These are phyloP conservation scores for Hirudinaria manillensis DNA, from an alignment of 2,888 invertebrate genomes.

Conservation along the genomic window DNA sequence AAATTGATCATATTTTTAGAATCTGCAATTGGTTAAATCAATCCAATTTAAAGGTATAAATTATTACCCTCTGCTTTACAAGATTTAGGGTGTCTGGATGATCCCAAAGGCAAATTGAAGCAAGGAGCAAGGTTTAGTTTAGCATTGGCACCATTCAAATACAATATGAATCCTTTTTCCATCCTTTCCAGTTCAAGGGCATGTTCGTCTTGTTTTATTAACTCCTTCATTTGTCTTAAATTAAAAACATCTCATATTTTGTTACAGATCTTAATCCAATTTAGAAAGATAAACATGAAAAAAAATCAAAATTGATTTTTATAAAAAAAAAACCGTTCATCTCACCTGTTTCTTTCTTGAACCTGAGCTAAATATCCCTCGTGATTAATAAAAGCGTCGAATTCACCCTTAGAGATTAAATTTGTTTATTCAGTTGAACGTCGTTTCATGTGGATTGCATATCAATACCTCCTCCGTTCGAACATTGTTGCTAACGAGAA, in stretches of 20 bases:
- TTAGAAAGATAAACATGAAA: too few species aligned
- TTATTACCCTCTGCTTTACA: neutral
- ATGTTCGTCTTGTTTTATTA: conserved; percentile 46
- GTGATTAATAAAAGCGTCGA: conserved; percentile 18
- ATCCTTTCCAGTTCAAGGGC: conserved; percentile 49
- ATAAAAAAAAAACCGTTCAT: too few species aligned
- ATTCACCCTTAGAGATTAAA: neutral
- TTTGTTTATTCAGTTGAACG: too few species aligned
- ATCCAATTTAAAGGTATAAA: neutral
- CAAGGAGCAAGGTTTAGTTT: conserved; percentile 29
- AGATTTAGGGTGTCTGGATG: neutral
- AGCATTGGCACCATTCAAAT: conserved; percentile 51
- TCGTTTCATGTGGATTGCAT: too few species aligned
- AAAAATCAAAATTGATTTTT: too few species aligned
- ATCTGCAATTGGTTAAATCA: neutral
- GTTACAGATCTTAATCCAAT: too few species aligned
- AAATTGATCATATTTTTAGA: neutral
- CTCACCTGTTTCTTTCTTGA: conserved; percentile 21
- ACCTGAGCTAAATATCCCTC: conserved; percentile 25
- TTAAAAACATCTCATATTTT: too few species aligned
- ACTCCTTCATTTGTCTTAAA: conserved; percentile 45
- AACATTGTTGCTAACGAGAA: too few species aligned
- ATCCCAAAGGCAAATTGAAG: conserved; percentile 30
- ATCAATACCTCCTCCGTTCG: too few species aligned
- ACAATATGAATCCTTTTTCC: conserved; percentile 53